Percentiles rank a stretch among this genome's conserved stretches.
Evolutionary conservation across 1,140 invertebrate species (phyloP).

Genomic region (Pristionchus pacificus): DNA sequence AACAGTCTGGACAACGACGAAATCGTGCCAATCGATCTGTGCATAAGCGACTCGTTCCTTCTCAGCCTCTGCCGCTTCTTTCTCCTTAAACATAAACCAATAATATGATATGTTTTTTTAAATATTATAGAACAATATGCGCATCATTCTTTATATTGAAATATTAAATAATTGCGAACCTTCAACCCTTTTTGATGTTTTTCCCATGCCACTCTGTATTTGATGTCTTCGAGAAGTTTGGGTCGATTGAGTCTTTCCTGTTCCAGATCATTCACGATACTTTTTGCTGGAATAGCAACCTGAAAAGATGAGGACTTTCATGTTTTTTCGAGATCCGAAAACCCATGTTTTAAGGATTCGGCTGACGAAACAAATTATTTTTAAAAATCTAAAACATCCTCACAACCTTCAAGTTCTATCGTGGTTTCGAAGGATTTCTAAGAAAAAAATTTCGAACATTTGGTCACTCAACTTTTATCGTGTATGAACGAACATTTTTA

Average conservation of each 20-base stretch:
- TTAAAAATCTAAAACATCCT: too few species aligned
- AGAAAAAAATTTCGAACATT: too few species aligned
- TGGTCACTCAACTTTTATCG: too few species aligned
- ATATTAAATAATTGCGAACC: background rate
- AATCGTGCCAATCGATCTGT: constrained; percentile 99
- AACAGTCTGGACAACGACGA: constrained; percentile 98
- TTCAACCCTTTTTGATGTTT: constrained; percentile 82
- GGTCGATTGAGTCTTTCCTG: constrained; percentile 46
- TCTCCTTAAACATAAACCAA: background rate
- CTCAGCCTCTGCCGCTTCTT: constrained; percentile 70
- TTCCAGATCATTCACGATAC: constrained; percentile 43
- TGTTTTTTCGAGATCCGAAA: background rate
- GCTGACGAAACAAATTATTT: too few species aligned
- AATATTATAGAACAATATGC: too few species aligned
- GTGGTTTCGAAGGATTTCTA: too few species aligned
- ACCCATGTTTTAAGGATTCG: background rate
- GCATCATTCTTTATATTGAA: constrained; percentile 3
- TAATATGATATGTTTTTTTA: too few species aligned
- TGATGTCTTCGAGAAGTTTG: constrained; percentile 78
- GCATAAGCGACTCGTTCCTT: constrained; percentile 93
- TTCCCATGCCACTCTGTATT: constrained; percentile 91
- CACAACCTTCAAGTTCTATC: too few species aligned
- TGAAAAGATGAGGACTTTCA: constrained; percentile 56
- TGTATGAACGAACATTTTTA: too few species aligned
- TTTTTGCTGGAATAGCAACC: constrained; percentile 47